Evolutionary conservation across 2,113 vertebrate species (phyloP), one percentile per base, ranked within the genome.

Genomic region (Apistogramma diplotaenia): DNA sequence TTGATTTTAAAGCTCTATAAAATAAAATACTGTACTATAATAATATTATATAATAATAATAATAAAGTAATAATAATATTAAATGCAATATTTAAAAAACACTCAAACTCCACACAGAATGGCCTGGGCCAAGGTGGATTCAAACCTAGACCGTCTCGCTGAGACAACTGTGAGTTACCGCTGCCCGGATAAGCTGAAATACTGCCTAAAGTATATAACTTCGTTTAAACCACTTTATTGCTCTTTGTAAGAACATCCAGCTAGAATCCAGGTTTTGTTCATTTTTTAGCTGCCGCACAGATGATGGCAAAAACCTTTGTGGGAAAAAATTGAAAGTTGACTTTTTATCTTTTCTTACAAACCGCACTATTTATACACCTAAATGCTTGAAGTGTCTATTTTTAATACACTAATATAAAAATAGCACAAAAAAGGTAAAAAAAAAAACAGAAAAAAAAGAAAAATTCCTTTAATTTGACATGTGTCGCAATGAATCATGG

Each of bases 401-500:
- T 46, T 46, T 67, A 46, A 46, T 15, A 0, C 61, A 27, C 37
- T 67, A 46, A 11, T 23, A 67, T 67, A 67, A 27, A 67, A 46
- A 67, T 49, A 49, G 40, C 46, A 5, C 62, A 49, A 5, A 70
- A 25, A 27, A 49, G 11, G 15, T 13, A 15, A 4, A 46, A 15
- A 43, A 13, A 43, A 25, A 3, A 11, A 15, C 7, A 33, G 9
- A 8, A 8, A 9, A 35, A 5, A 31, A 35, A 35, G 1, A 15
- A 40, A 15, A 0, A 3, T 21, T 40, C 71, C n/a, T 35, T 62
- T 33, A 25, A 40, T 29, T 19, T 3, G 10, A 12, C n/a, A 18
- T 9, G 5, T 54, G 1, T 6, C 67, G 86, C 83, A 83, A 72
- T 35, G 91, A 1, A 56, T 87, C 60, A 78, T 84, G 87, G 87